These are phyloP conservation scores for Pollimyrus isidori DNA, from an alignment of 2,113 vertebrate species.

Conservation along the genomic window DNA sequence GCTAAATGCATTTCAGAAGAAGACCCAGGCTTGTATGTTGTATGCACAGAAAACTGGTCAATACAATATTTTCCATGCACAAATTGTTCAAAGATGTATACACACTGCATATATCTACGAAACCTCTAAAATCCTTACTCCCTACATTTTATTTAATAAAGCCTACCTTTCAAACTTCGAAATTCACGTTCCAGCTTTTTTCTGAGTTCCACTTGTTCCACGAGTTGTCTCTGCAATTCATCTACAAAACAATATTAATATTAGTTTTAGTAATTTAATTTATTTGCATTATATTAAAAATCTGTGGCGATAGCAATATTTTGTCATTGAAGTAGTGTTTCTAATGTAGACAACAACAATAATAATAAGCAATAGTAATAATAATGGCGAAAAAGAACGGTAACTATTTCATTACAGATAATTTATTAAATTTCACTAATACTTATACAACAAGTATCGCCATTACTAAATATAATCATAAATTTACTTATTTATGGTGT, in stretches of 20 bases:
- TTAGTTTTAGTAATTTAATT: constrained; percentile 6
- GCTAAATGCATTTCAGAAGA: not conserved
- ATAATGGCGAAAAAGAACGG: not conserved
- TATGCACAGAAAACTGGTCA: not conserved
- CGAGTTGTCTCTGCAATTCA: constrained; percentile 87
- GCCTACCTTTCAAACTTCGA: constrained; percentile 91
- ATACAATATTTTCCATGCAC: not conserved
- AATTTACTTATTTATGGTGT: constrained; percentile 6
- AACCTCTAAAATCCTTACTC: not conserved
- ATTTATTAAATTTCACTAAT: not conserved
- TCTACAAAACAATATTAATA: constrained; percentile 58
- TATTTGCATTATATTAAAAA: not conserved
- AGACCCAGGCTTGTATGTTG: not conserved
- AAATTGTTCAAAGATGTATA: not conserved
- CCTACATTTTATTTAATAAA: not conserved
- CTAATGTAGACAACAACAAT: not conserved
- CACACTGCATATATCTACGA: not conserved
- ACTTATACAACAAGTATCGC: not conserved
- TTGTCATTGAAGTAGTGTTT: not conserved
- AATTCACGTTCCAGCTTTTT: constrained; percentile 96
- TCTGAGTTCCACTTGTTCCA: constrained; percentile 92
- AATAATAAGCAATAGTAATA: not conserved
- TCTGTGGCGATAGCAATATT: not conserved
- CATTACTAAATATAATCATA: not conserved
- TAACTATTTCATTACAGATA: not conserved